Conservation (phyloP, 2,888 invertebrate genomes). For the Linnaemya tessellans region DNA sequence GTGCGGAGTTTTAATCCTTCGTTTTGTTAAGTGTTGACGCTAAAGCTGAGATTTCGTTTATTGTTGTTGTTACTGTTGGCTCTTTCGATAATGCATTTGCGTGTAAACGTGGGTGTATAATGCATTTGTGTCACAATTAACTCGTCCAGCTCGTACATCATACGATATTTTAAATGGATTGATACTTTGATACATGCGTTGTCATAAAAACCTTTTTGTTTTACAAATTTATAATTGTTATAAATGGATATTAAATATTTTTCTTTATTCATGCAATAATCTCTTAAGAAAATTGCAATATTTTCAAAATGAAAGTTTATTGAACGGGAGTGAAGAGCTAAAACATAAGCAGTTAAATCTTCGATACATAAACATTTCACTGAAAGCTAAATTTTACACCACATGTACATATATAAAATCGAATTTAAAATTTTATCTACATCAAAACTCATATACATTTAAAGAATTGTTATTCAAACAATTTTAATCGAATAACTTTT, state of each 20-base stretch:
- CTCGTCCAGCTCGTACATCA: slow-evolving; percentile 58
- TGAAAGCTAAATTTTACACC: no score
- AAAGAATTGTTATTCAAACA: no score
- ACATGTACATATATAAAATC: no score
- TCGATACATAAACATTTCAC: no score
- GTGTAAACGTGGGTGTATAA: slow-evolving; percentile 68
- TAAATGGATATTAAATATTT: not conserved
- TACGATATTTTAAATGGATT: slow-evolving; percentile 63
- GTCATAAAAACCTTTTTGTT: not conserved
- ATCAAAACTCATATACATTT: no score
- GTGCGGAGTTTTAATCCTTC: slow-evolving; percentile 18
- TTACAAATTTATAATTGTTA: not conserved
- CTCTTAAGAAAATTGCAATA: not conserved
- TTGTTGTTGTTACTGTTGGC: slow-evolving; percentile 9
- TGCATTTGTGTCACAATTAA: slow-evolving; percentile 63
- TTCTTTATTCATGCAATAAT: not conserved
- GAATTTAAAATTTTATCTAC: no score
- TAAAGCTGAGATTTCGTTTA: slow-evolving; percentile 28
- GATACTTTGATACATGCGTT: not conserved
- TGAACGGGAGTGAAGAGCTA: no score
- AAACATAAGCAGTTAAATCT: no score
- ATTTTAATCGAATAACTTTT: no score
- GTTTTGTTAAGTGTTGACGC: slow-evolving; percentile 65
- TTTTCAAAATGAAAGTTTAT: not conserved
- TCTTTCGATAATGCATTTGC: slow-evolving; percentile 26